These are phyloP conservation scores for human (Homo sapiens) DNA, from an alignment of 2,113 vertebrate genomes.

Conservation along the genomic window DNA sequence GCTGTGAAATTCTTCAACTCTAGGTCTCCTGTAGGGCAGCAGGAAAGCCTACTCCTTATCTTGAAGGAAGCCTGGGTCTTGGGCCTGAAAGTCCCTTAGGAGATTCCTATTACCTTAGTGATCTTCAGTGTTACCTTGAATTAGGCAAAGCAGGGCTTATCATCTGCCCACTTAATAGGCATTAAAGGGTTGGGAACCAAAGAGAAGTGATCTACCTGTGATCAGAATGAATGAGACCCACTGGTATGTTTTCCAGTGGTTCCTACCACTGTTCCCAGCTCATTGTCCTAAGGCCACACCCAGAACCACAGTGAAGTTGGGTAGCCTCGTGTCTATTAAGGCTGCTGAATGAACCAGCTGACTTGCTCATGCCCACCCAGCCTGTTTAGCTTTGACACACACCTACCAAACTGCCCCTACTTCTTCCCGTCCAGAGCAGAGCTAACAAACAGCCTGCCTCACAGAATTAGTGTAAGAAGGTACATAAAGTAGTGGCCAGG, in stretches of 20 bases:
- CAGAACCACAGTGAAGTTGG: neutral
- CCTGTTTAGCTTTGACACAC: neutral
- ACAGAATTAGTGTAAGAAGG: neutral
- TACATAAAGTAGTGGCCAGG: neutral
- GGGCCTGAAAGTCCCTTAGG: neutral
- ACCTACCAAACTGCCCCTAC: neutral
- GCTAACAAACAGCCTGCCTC: neutral
- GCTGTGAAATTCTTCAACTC: no score
- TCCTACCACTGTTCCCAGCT: neutral
- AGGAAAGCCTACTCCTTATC: neutral
- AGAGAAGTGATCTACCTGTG: neutral
- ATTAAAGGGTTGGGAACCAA: neutral
- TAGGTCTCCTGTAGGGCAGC: neutral
- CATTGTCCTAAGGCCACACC: neutral
- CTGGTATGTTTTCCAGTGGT: neutral
- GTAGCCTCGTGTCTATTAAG: neutral
- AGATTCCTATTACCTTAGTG: neutral
- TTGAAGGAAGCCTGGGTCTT: neutral
- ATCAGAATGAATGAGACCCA: neutral
- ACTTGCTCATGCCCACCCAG: no score
- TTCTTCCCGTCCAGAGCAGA: neutral
- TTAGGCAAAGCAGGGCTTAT: neutral
- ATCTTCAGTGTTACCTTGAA: neutral
- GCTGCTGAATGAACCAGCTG: neutral
- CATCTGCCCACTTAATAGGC: neutral